These are phyloP conservation scores for Pseudonaja textilis DNA, from an alignment of 2,113 vertebrate genomes.

Conservation along the genomic window DNA sequence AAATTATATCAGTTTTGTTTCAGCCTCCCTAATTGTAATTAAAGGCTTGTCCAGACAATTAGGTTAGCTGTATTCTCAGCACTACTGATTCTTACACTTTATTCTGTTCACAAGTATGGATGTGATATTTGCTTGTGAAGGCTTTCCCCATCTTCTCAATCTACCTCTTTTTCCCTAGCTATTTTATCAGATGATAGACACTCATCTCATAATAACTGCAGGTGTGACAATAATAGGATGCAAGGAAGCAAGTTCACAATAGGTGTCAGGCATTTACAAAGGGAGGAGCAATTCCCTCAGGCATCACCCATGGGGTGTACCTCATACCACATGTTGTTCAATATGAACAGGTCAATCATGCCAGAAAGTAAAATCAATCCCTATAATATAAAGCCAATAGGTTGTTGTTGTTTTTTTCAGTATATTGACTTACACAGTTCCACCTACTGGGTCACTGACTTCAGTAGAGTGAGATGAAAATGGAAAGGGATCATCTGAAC, in stretches of 20 bases:
- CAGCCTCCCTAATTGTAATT: constrained; percentile 7
- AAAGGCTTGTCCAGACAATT: constrained; percentile 15
- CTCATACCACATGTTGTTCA: neutral
- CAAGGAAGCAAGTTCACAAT: neutral
- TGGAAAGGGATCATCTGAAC: neutral
- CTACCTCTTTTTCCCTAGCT: neutral
- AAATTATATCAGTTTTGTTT: constrained; percentile 7
- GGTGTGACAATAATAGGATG: neutral
- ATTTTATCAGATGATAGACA: neutral
- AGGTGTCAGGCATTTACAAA: neutral
- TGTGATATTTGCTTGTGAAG: neutral
- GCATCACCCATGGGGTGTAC: neutral
- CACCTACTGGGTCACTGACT: neutral
- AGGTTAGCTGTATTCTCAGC: neutral
- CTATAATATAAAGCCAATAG: neutral
- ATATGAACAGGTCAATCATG: neutral
- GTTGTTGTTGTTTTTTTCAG: neutral
- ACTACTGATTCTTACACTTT: neutral
- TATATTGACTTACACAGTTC: neutral
- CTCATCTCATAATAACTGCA: neutral
- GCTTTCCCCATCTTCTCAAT: neutral
- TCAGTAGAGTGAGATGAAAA: neutral
- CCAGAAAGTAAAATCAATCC: neutral
- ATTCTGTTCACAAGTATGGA: neutral
- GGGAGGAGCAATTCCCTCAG: neutral